phyloP scores from a whole-genome alignment of 2,113 vertebrate genomes.

The pig (Sus scrofa) region T2T-Sscrofa CM000821.6:11189001-11189500 shows the following conservation, averaged over 20 bases:
- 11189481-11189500: neutral
- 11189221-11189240: neutral
- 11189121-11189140: constrained; percentile 72
- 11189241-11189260: neutral
- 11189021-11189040: neutral
- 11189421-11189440: constrained; percentile 41
- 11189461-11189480: neutral
- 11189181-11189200: constrained; percentile 64
- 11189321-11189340: neutral
- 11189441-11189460: constrained; percentile 20
- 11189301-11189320: neutral
- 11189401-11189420: constrained; percentile 11
- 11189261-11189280: neutral
- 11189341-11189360: neutral
- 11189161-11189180: constrained; percentile 59
- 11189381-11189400: neutral
- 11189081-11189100: constrained; percentile 67
- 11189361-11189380: neutral
- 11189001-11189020: neutral
- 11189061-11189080: constrained; percentile 76
- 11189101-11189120: constrained; percentile 56
- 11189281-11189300: neutral
- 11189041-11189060: constrained; percentile 70
- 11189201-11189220: constrained; percentile 1
- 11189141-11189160: constrained; percentile 57